Evolutionary conservation across 2,888 invertebrate genomes (phyloP).

Genomic region (Holacanthella duospinosa): DNA sequence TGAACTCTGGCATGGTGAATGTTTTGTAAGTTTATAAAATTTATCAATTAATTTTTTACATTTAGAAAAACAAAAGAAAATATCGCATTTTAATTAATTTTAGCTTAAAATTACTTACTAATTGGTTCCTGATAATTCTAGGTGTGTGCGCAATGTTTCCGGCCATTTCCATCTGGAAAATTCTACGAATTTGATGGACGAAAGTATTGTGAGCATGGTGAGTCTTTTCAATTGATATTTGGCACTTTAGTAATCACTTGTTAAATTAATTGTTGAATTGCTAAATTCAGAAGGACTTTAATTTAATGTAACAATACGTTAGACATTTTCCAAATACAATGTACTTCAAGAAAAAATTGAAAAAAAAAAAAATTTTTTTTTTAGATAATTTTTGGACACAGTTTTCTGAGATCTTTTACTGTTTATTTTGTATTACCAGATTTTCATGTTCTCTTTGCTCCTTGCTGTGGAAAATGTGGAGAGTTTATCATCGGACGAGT

Average conservation of each 20-base stretch:
- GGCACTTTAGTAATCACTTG: no score
- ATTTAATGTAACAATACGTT: no score
- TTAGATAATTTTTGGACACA: not conserved
- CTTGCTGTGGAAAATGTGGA: constrained; percentile 70
- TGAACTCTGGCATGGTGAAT: constrained; percentile 96
- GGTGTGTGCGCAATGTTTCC: constrained; percentile 91
- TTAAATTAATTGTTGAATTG: no score
- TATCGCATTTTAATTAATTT: no score
- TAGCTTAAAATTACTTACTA: not conserved
- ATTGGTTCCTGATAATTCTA: not conserved
- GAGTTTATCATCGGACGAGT: constrained; percentile 98
- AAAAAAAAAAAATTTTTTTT: not conserved
- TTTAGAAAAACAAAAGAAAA: no score
- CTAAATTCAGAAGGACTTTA: no score
- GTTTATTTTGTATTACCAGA: constrained; percentile 43
- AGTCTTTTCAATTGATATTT: no score
- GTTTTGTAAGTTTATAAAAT: constrained; percentile 69
- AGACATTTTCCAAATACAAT: no score
- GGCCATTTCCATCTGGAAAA: constrained; percentile 91
- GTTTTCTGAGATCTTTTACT: not conserved
- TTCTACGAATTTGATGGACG: constrained; percentile 98
- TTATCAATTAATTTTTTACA: no score
- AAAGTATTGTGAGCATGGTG: constrained; percentile 91
- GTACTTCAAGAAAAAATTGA: not conserved
- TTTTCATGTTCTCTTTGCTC: constrained; percentile 91